Evolutionary conservation across 1,140 invertebrate species (phyloP).

Genomic region (Agrypnia vestita): DNA sequence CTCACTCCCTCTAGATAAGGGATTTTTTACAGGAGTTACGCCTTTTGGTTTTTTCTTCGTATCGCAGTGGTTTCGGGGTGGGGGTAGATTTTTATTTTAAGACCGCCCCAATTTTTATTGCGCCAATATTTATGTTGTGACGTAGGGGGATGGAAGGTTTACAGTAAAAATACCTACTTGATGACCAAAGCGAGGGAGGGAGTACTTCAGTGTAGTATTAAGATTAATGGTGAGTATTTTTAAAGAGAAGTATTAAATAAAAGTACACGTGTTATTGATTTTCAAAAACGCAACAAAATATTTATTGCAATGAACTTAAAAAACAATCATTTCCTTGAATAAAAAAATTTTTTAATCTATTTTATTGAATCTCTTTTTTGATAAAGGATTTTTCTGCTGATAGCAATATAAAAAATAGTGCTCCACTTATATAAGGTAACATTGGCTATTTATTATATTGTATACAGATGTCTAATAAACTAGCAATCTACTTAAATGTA

Average conservation of each 20-base stretch:
- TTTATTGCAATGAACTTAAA: too few relatives aligned
- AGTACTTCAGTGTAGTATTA: background rate
- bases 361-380: too few relatives aligned
- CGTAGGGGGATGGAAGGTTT: slow-evolving; percentile 16
- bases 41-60: slow-evolving; percentile 43
- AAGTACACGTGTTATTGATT: too few relatives aligned
- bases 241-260: background rate
- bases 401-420: too few relatives aligned
- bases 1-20: slow-evolving; percentile 36
- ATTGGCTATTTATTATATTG: too few relatives aligned
- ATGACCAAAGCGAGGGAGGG: background rate
- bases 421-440: too few relatives aligned
- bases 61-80: slow-evolving; percentile 43
- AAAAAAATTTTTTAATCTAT: too few relatives aligned
- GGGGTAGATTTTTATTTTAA: slow-evolving; percentile 39
- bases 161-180: background rate
- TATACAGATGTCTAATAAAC: too few relatives aligned
- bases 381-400: too few relatives aligned
- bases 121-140: background rate
- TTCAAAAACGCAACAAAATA: background rate
- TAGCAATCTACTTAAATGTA: too few relatives aligned
- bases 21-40: slow-evolving; percentile 38
- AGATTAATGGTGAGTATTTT: background rate
- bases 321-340: too few relatives aligned
- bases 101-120: slow-evolving; percentile 44